Evolutionary conservation across 2,113 vertebrate species (phyloP).

Genomic region (Sciurus niger): DNA sequence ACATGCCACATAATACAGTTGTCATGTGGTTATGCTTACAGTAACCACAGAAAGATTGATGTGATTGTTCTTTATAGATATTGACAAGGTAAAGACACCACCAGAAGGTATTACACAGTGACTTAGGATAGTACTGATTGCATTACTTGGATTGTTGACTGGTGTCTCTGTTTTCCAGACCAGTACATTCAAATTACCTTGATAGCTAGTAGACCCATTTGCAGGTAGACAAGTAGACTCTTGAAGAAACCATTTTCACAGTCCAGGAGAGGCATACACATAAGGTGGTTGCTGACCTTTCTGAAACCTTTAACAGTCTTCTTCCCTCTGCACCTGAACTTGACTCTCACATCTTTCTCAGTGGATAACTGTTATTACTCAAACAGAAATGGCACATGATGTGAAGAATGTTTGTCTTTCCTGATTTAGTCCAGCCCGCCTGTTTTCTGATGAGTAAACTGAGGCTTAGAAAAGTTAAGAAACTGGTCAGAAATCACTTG

Average conservation of each 20-base stretch:
- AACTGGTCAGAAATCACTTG: background rate
- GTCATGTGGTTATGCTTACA: background rate
- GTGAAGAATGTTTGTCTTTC: background rate
- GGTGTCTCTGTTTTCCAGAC: background rate
- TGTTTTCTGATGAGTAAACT: slow-evolving; percentile 19
- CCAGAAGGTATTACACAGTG: background rate
- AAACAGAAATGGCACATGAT: background rate
- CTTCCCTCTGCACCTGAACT: background rate
- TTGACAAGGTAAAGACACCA: background rate
- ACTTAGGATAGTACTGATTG: background rate
- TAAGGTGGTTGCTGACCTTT: background rate
- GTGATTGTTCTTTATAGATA: background rate
- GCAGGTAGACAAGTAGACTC: background rate
- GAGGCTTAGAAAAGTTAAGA: background rate
- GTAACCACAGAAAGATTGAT: background rate
- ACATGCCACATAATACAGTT: background rate
- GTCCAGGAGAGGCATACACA: background rate
- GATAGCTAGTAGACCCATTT: background rate
- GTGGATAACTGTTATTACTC: background rate
- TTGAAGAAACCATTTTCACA: background rate
- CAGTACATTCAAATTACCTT: background rate
- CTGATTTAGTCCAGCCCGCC: background rate
- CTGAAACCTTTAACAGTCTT: background rate
- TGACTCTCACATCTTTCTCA: background rate
- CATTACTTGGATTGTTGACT: background rate